phyloP scores from a whole-genome alignment of 2,797 vertebrate genomes.

The Phoeniculus purpureus region DNA sequence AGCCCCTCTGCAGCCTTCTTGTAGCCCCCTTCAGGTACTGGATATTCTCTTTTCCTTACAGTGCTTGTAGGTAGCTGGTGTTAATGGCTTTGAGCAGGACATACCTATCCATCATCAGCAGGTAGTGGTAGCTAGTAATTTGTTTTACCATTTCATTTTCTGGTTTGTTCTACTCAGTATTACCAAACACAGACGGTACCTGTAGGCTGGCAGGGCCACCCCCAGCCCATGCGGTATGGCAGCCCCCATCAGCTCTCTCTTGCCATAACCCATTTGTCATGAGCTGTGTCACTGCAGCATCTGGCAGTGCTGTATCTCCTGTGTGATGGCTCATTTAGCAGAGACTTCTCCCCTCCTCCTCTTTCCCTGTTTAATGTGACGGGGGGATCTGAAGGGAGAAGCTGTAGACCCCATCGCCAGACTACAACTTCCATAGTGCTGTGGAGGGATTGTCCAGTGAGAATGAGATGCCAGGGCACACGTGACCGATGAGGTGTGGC shows the following conservation, averaged over 20 bases:
- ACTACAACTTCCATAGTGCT: accelerated
- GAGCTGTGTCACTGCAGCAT: neutral
- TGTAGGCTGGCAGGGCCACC: neutral
- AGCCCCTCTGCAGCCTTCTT: no score
- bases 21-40: no score
- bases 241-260: neutral
- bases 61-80: neutral
- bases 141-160: neutral
- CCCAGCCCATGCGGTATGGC: accelerated
- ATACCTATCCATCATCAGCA: accelerated
- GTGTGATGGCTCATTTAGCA: neutral
- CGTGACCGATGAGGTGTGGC: neutral
- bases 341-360: neutral
- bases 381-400: neutral
- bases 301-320: neutral
- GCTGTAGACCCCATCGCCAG: neutral
- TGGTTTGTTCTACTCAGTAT: neutral
- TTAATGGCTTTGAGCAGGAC: accelerated
- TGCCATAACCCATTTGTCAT: neutral
- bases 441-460: neutral
- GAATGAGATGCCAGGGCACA: neutral
- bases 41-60: accelerated
- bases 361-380: neutral
- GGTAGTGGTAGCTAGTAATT: accelerated
- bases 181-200: neutral